Evolutionary conservation across 2,888 invertebrate species (phyloP).

Genomic region (Laothoe populi): DNA sequence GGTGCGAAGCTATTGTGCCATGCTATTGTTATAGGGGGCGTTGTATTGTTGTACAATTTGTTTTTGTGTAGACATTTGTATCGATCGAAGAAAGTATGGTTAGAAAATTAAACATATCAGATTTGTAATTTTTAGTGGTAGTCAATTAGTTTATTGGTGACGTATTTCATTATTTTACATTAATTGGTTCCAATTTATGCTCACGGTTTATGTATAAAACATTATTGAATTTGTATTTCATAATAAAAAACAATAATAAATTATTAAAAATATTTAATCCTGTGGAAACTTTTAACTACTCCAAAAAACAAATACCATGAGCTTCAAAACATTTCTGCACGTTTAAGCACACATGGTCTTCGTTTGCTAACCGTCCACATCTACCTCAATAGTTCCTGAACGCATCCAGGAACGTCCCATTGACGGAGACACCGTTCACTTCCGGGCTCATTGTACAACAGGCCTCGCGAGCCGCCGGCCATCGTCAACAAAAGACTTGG

Average conservation of each 20-base stretch:
- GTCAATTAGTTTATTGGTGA: neutral
- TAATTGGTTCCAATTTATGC: no score
- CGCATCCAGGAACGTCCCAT: slow-evolving; percentile 61
- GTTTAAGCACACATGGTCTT: slow-evolving; percentile 50
- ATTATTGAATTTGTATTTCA: no score
- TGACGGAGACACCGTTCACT: slow-evolving; percentile 77
- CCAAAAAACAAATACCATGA: neutral
- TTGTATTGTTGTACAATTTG: slow-evolving; percentile 80
- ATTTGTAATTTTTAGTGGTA: neutral
- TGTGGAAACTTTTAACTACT: neutral
- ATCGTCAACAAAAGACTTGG: slow-evolving; percentile 67
- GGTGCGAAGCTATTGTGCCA: slow-evolving; percentile 61
- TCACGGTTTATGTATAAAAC: no score
- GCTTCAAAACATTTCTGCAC: slow-evolving; percentile 35
- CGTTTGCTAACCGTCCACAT: slow-evolving; percentile 48
- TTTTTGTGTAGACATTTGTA: slow-evolving; percentile 47
- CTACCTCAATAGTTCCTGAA: slow-evolving; percentile 76
- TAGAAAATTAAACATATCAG: neutral
- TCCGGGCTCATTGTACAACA: slow-evolving; percentile 80
- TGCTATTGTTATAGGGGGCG: slow-evolving; percentile 74
- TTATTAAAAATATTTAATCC: neutral
- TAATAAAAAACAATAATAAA: no score
- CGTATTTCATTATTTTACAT: no score
- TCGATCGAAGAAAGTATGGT: slow-evolving; percentile 23
- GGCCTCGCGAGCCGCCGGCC: slow-evolving; percentile 77